Conservation (phyloP, 2,888 invertebrate species). For the Rambutsinella grinnellia region DNA sequence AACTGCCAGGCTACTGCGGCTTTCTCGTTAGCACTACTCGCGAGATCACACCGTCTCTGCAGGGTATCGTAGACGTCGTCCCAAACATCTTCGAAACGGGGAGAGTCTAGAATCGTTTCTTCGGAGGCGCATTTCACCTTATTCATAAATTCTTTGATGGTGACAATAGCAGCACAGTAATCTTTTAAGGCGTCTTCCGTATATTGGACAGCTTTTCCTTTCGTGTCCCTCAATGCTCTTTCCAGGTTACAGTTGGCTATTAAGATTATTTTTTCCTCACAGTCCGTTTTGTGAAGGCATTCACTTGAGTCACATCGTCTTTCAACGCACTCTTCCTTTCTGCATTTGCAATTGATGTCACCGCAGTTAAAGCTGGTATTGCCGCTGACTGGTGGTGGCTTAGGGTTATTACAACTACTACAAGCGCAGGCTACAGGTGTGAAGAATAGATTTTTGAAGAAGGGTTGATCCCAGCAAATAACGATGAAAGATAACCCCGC, state of each 20-base stretch:
- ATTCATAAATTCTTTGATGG: constrained; percentile 62
- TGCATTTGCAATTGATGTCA: constrained; percentile 20
- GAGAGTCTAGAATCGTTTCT: constrained; percentile 63
- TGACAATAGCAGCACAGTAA: constrained; percentile 63
- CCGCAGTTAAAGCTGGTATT: too few relatives aligned
- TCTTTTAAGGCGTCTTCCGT: constrained; percentile 65
- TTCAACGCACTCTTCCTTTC: constrained; percentile 27
- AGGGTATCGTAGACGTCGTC: constrained; percentile 60
- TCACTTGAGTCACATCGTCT: constrained; percentile 49
- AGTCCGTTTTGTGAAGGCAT: constrained; percentile 62
- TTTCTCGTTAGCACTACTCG: constrained; percentile 62
- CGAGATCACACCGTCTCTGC: constrained; percentile 58
- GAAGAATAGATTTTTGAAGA: constrained; percentile 6
- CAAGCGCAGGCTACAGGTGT: constrained; percentile 4
- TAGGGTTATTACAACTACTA: background rate
- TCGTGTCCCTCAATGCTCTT: constrained; percentile 62
- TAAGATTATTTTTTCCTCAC: constrained; percentile 62
- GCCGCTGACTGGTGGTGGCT: too few relatives aligned
- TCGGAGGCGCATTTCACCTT: constrained; percentile 64
- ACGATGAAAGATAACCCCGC: constrained; percentile 20
- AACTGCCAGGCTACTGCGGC: constrained; percentile 65
- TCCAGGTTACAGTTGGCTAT: constrained; percentile 65
- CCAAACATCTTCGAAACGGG: constrained; percentile 65
- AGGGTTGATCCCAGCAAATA: too few relatives aligned
- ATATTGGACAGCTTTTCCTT: constrained; percentile 62